Conservation (phyloP, 2,113 vertebrate species). For the Stegastes partitus region DNA sequence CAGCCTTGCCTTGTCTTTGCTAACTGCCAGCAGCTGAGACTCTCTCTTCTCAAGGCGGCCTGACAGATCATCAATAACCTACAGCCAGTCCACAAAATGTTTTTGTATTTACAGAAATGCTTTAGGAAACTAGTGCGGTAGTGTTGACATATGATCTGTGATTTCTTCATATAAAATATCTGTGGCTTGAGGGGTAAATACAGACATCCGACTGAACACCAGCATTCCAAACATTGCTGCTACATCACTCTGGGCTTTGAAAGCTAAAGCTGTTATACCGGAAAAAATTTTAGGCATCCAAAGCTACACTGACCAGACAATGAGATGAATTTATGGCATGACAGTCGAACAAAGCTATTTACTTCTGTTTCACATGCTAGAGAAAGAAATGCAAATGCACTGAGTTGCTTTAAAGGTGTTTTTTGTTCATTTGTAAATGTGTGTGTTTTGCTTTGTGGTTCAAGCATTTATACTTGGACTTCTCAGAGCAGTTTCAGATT, state of each 20-base stretch:
- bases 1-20: slow-evolving; percentile 95
- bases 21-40: slow-evolving; percentile 91
- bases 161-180: background rate
- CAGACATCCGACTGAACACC: background rate
- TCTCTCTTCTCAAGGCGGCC: slow-evolving; percentile 95
- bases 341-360: background rate
- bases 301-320: too few relatives aligned
- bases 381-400: too few relatives aligned
- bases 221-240: background rate
- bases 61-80: slow-evolving; percentile 93
- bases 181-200: background rate
- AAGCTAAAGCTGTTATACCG: background rate
- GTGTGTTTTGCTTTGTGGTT: too few relatives aligned
- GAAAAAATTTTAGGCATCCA: too few relatives aligned
- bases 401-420: too few relatives aligned
- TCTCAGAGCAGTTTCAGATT: background rate
- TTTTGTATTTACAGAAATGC: background rate
- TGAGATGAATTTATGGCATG: background rate
- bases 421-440: too few relatives aligned
- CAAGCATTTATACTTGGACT: background rate
- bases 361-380: background rate
- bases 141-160: background rate
- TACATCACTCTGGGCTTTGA: background rate
- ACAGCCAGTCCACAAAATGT: slow-evolving; percentile 39
- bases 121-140: background rate